Evolutionary conservation across 2,113 vertebrate species (phyloP), one percentile per base, ranked within the genome.

Genomic region (Meriones unguiculatus): DNA sequence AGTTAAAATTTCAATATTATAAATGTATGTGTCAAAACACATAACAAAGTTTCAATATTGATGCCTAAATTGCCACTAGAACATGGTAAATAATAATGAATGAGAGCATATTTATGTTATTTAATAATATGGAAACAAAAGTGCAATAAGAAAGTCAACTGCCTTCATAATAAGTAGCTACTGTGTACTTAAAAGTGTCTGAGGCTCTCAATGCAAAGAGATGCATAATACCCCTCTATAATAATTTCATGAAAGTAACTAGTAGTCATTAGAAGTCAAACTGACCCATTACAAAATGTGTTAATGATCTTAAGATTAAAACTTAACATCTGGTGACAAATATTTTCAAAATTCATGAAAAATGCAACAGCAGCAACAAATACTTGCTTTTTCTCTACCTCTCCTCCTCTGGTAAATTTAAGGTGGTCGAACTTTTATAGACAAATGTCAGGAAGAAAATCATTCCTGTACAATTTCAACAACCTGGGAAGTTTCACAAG

Each of bases 391-490:
- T 88, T 73, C 52, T 52, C 52, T 73, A 18, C 5, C 0, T 72
- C 50, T 28, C 25, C 97, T 92, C 64, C 0, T 97, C 81, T 84
- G 59, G 87, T 93, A 95, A 98, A 97, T 97, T 98, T 97, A 93
- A 98, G 96, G 97, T 46, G 82, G 52, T 87, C 93, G 72, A 95
- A 96, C 85, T 95, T 98, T 92, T 87, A 76, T 84, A 98, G 97
- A 97, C 85, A 98, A 98, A 98, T 98, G 92, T 87, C 95, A 98
- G 96, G 94, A 41, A 92, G 1, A 94, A 97, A 98, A 98, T 98
- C 97, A 98, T 98, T 98, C 98, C 98, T 98, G 98, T 96, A 20
- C 97, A 98, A 98, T 98, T 98, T 98, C 97, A 98, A 97, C 96
- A 97, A 96, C 96, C 97, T 98, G 97, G 97, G 98, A 98, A 98